A percentile compares a stretch with the other conserved stretches of the same genome.
Evolutionary conservation across 2,797 vertebrate genomes (phyloP).

Genomic region (Paedocypris micromegethes): DNA sequence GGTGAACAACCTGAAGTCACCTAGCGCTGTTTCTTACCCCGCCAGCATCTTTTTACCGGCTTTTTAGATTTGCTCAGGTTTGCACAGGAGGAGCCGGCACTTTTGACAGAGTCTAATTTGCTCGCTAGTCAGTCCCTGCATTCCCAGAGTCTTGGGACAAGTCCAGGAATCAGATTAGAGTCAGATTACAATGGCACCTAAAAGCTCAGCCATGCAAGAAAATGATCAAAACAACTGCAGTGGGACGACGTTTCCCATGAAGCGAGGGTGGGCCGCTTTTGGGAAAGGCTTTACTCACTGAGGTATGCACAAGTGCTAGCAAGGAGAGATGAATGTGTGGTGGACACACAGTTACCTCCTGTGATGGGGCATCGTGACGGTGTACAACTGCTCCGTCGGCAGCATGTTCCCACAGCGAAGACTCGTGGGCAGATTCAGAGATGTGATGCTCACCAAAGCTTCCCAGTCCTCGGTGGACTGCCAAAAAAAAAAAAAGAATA

Average conservation of each 20-base stretch:
- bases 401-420: constrained; percentile 80
- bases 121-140: constrained; percentile 6
- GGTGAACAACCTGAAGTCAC: constrained; percentile 8
- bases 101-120: constrained; percentile 21
- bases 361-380: constrained; percentile 68
- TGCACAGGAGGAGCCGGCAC: constrained; percentile 12
- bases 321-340: not conserved
- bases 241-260: constrained; percentile 2
- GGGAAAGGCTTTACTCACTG: not conserved
- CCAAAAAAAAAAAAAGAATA: constrained; percentile 17
- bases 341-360: constrained; percentile 65
- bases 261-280: not conserved
- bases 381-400: constrained; percentile 82
- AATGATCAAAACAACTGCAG: constrained; percentile 10
- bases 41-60: not conserved
- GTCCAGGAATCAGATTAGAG: constrained; percentile 34
- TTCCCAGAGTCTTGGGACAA: constrained; percentile 6
- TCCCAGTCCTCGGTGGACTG: constrained; percentile 88
- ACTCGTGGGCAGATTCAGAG: constrained; percentile 72
- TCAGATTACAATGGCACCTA: constrained; percentile 32
- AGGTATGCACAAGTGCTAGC: not conserved
- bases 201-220: constrained; percentile 23
- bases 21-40: not conserved
- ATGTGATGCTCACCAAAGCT: constrained; percentile 74
- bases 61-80: constrained; percentile 16